These are phyloP conservation scores for Hystrix brachyura DNA, from an alignment of 2,113 vertebrate genomes.

Conservation along the genomic window DNA sequence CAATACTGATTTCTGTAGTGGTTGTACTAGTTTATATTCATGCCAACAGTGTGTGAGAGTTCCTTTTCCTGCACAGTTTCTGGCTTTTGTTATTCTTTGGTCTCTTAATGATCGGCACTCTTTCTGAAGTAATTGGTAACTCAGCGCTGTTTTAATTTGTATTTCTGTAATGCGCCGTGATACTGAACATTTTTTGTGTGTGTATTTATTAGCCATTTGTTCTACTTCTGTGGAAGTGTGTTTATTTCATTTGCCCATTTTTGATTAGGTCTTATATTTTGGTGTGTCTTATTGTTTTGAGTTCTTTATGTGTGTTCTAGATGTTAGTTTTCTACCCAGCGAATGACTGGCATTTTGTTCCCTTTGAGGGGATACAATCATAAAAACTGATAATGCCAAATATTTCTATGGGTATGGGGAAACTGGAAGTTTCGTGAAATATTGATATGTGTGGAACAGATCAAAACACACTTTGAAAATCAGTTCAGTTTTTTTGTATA, in stretches of 20 bases:
- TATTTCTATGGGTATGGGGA: background rate
- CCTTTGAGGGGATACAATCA: background rate
- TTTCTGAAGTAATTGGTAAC: background rate
- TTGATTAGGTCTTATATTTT: background rate
- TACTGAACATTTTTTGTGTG: background rate
- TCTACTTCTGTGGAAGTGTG: background rate
- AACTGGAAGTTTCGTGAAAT: background rate
- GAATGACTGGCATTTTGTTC: background rate
- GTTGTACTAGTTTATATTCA: background rate
- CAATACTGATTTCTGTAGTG: background rate
- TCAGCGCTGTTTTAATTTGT: background rate
- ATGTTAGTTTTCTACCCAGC: background rate
- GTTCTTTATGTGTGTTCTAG: background rate
- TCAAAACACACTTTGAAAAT: background rate
- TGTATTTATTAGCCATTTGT: background rate
- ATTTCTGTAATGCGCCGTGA: background rate
- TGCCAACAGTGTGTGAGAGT: background rate
- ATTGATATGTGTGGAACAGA: background rate
- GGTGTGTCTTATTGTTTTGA: background rate
- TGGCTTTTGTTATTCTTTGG: background rate
- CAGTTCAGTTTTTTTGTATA: background rate
- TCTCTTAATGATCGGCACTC: background rate
- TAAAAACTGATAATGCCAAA: background rate
- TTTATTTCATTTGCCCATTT: background rate
- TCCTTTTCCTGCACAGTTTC: background rate